Percentiles rank a stretch among this genome's conserved stretches.
phyloP scores from a whole-genome alignment of 2,888 invertebrate species.

The Boloria euphrosyne region DNA sequence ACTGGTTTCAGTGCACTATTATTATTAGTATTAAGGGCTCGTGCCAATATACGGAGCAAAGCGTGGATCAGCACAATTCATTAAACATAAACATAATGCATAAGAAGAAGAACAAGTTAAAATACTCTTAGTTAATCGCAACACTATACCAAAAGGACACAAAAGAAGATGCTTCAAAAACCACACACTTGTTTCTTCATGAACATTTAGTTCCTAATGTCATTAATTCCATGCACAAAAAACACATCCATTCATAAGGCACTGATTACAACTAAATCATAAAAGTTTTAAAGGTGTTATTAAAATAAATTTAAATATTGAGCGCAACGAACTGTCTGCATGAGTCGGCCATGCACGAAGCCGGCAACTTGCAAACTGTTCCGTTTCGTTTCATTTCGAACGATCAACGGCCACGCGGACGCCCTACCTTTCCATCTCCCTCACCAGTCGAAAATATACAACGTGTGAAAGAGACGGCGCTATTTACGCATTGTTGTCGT shows the following conservation, averaged over 20 bases:
- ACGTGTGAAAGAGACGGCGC: slow-evolving; percentile 61
- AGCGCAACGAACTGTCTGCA: slow-evolving; percentile 72
- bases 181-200: slow-evolving; percentile 61
- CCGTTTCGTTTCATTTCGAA: slow-evolving; percentile 63
- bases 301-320: slow-evolving; percentile 69
- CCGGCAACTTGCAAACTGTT: slow-evolving; percentile 82
- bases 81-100: slow-evolving; percentile 65
- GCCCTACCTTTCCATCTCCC: slow-evolving; percentile 74
- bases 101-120: slow-evolving; percentile 52
- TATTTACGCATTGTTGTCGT: slow-evolving; percentile 58
- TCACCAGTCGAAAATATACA: slow-evolving; percentile 56
- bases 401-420: slow-evolving; percentile 75
- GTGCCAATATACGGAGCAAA: slow-evolving; percentile 75
- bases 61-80: slow-evolving; percentile 64
- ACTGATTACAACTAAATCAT: slow-evolving; percentile 59
- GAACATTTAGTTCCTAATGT: slow-evolving; percentile 54
- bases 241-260: slow-evolving; percentile 78
- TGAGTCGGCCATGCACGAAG: slow-evolving; percentile 72
- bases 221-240: slow-evolving; percentile 73
- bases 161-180: slow-evolving; percentile 62
- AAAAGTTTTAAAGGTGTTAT: slow-evolving; percentile 59
- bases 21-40: slow-evolving; percentile 82
- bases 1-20: slow-evolving; percentile 80
- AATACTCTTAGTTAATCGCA: slow-evolving; percentile 56
- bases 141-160: slow-evolving; percentile 79